A percentile compares a stretch with the other conserved stretches of the same genome.
phyloP scores from a whole-genome alignment of 2,797 vertebrate species.

The Lerista edwardsae region DNA sequence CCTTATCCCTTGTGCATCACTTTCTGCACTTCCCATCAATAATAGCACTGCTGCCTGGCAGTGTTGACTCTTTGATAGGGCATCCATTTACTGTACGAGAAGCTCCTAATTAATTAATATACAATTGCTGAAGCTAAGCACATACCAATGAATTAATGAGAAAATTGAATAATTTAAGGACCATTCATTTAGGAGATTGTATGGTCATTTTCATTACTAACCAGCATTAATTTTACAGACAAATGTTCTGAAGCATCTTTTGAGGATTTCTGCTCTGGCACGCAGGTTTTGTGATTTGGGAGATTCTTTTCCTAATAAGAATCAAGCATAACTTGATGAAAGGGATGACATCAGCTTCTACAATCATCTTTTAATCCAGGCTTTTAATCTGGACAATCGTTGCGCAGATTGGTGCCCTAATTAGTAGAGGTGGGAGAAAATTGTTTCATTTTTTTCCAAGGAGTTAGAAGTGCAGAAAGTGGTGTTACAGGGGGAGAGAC shows the following conservation, averaged over 20 bases:
- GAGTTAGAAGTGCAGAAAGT: too few relatives aligned
- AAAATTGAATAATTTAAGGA: slow-evolving; percentile 28
- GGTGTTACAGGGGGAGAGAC: too few relatives aligned
- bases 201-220: slow-evolving; percentile 18
- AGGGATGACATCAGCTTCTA: neutral
- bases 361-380: neutral
- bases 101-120: slow-evolving; percentile 3
- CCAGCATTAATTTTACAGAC: slow-evolving; percentile 24
- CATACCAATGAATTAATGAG: slow-evolving; percentile 19
- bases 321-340: too few relatives aligned
- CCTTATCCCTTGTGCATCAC: neutral
- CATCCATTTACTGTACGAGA: slow-evolving; percentile 1
- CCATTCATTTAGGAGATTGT: slow-evolving; percentile 23
- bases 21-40: neutral
- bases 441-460: neutral
- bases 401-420: too few relatives aligned
- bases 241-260: neutral
- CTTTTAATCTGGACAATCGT: neutral
- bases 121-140: slow-evolving; percentile 10
- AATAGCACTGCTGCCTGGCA: too few relatives aligned
- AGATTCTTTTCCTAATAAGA: too few relatives aligned
- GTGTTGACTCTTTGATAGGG: neutral
- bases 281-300: neutral
- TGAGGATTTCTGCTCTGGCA: neutral
- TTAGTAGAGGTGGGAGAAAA: too few relatives aligned